Base-by-base conservation (phyloP, 2,113 vertebrate species). In the Anas platyrhynchos region DNA sequence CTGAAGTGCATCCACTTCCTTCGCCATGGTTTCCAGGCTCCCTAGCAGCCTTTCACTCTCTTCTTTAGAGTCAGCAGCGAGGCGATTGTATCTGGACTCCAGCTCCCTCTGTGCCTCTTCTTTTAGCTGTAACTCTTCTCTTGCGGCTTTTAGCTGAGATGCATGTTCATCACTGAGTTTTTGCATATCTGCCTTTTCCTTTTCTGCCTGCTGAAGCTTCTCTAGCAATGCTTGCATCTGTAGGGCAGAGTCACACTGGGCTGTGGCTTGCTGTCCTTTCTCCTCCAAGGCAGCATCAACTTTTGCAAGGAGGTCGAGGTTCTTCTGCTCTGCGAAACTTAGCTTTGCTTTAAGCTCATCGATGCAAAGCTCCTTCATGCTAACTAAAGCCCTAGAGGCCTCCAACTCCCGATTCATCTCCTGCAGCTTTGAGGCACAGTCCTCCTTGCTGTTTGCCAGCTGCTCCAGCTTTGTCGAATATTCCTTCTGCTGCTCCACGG, bases 171-270 rank as follows among this genome's bases (percentile, higher is more conserved):
- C 96, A 4, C 25, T 97, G 71, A 98, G 97, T 84, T 96, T 97
- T 79, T 97, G 97, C 32, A 96, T 89, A 54, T 93, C 93, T 68
- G 97, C 58, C 75, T 89, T 98, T 82, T 98, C 98, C 62, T 93
- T 93, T 86, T 98, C 98, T 7, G 95, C 72, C 41, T 92, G 89
- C 66, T 96, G 98, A 18, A 99, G 97, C 92, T 98, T 98, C 78
- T 97, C 97, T 34, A 97, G 88, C 55, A 99, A 96, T 41, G 98
- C 97, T 21, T 52, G 96, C 77, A 98, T 97, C 86, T 97, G 98
- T 93, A 96, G 97, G 85, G 97, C 96, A 4, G 97, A 97, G 77
- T 98, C 97, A 16, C 93, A 94, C 44, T 98, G 97, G 73, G 88
- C 88, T 20, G 94, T 91, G 5, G 96, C 95, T 90, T 98, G 97